Percentiles rank a stretch among this genome's conserved stretches.
Conservation (phyloP, 1,140 invertebrate genomes). For the Laupala kohalensis region DNA sequence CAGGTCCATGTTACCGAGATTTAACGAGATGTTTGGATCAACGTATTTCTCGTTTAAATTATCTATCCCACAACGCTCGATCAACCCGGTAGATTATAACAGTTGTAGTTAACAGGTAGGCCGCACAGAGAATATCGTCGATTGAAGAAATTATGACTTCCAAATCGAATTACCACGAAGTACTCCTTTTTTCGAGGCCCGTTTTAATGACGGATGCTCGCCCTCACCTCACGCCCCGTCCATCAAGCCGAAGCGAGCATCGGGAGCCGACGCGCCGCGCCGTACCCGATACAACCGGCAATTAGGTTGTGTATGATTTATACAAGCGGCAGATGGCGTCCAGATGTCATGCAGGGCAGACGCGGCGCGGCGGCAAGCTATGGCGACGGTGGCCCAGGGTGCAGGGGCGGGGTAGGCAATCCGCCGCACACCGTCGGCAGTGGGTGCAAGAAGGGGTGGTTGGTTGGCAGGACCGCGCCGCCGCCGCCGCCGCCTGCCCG, state of each 20-base stretch:
- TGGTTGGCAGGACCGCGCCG: too few relatives aligned
- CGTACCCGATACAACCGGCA: neutral
- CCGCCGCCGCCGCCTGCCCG: neutral
- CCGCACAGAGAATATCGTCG: neutral
- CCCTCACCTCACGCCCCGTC: neutral
- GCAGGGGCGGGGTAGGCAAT: neutral
- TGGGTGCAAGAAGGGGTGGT: neutral
- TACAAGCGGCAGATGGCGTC: neutral
- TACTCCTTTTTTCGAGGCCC: neutral
- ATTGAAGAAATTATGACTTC: neutral
- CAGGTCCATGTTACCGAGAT: too few relatives aligned
- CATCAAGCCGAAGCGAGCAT: neutral
- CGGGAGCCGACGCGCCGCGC: neutral
- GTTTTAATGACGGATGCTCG: neutral
- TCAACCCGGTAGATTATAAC: neutral
- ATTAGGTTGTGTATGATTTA: neutral
- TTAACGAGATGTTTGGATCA: too few relatives aligned
- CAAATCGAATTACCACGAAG: neutral
- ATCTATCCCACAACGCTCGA: too few relatives aligned
- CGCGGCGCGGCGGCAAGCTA: neutral
- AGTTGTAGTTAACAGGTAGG: neutral
- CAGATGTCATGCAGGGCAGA: neutral
- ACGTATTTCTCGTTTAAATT: too few relatives aligned
- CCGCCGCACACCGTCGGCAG: neutral
- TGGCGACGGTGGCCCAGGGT: neutral